Percentiles rank a stretch among this genome's conserved stretches.
Evolutionary conservation across 2,888 invertebrate genomes (phyloP).

Genomic region (Ophioninae sp.): DNA sequence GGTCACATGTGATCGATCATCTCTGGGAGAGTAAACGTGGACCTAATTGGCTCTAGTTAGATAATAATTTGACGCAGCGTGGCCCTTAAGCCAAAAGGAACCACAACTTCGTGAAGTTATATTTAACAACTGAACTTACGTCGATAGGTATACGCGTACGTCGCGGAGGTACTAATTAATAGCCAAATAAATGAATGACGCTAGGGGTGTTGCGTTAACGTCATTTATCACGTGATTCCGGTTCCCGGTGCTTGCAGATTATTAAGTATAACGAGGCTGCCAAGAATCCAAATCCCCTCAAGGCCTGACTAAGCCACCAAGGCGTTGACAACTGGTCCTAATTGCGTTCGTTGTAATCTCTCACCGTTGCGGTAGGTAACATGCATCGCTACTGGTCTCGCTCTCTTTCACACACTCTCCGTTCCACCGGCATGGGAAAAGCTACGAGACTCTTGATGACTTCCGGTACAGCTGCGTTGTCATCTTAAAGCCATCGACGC

Average conservation of each 20-base stretch:
- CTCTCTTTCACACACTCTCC: background rate
- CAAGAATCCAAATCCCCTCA: slow-evolving; percentile 48
- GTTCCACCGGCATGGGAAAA: slow-evolving; percentile 34
- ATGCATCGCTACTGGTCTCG: slow-evolving; percentile 34
- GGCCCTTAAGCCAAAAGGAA: background rate
- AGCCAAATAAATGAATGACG: slow-evolving; percentile 52
- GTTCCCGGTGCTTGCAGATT: slow-evolving; percentile 39
- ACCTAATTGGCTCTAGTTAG: background rate
- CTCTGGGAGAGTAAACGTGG: background rate
- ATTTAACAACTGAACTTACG: background rate
- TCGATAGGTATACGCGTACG: slow-evolving; percentile 5
- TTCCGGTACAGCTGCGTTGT: slow-evolving; percentile 63
- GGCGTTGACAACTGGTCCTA: slow-evolving; percentile 68
- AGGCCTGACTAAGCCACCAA: slow-evolving; percentile 63
- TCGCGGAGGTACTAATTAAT: slow-evolving; percentile 48
- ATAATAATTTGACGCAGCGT: background rate
- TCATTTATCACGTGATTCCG: slow-evolving; percentile 47
- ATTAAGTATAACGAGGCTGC: slow-evolving; percentile 64
- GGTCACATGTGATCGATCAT: slow-evolving; percentile 14
- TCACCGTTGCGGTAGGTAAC: slow-evolving; percentile 46
- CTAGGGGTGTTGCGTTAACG: slow-evolving; percentile 13
- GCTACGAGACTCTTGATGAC: slow-evolving; percentile 70
- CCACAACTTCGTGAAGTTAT: background rate
- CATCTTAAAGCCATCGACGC: slow-evolving; percentile 47
- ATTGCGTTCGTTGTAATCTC: slow-evolving; percentile 69